Evolutionary conservation across 2,113 vertebrate genomes (phyloP).

Genomic region (Sisor rabdophorus): DNA sequence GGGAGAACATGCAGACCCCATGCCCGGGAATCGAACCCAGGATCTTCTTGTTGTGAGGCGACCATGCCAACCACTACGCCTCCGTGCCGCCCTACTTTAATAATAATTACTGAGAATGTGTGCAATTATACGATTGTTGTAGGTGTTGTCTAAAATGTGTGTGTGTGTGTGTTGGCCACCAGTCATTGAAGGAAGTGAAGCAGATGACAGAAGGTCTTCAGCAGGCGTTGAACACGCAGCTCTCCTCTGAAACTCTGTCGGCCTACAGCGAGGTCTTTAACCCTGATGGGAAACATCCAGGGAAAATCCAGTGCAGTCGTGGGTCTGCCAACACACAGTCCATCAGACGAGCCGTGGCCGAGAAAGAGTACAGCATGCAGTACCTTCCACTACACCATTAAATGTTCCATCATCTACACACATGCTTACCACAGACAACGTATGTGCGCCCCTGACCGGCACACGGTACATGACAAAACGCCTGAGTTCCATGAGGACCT

Average conservation of each 20-base stretch:
- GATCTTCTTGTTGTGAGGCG: no score
- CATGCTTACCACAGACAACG: neutral
- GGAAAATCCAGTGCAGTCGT: neutral
- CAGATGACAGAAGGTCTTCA: conserved; percentile 80
- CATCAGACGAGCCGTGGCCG: conserved; percentile 54
- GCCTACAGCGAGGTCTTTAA: conserved; percentile 65
- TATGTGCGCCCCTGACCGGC: neutral
- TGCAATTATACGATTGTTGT: no score
- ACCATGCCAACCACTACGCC: no score
- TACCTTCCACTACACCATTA: conserved; percentile 41
- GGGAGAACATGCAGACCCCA: no score
- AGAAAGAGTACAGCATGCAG: conserved; percentile 43
- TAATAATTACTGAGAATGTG: no score
- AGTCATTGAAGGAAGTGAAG: conserved; percentile 77
- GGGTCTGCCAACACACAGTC: conserved; percentile 22
- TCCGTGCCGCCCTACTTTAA: no score
- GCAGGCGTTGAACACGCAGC: conserved; percentile 71
- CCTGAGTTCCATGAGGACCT: no score
- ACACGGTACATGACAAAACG: neutral
- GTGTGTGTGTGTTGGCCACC: conserved; percentile 28
- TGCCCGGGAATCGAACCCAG: no score
- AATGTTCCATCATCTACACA: no score
- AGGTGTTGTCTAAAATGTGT: neutral
- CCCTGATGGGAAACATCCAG: neutral
- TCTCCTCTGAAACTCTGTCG: conserved; percentile 66